Evolutionary conservation across 2,797 vertebrate species (phyloP), one percentile per base, ranked within the genome.

Genomic region (Syngnathus rostellatus): DNA sequence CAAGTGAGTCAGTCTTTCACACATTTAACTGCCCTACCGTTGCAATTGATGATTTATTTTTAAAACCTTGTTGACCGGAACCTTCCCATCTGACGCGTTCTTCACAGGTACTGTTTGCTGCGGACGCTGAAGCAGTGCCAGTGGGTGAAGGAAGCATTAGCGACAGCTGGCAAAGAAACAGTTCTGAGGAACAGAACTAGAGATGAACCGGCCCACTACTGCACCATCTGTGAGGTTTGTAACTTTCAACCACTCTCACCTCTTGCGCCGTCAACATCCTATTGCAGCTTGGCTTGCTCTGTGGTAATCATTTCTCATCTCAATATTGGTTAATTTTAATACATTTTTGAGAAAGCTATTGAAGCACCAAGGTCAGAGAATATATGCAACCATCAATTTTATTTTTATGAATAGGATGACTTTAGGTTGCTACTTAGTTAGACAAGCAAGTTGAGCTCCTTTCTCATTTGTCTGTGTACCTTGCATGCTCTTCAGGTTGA

Each of bases 111-210:
- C 89, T 98, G 95, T 89, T 82, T 98, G 86, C 89, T 99, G 83
- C 93, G 96, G 92, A 98, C 96, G 62, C 78, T 98, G 81, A 98
- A 98, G 89, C 95, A 98, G 83, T 97, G 95, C 85, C 96, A 99
- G 90, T 93, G 92, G 74, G 90, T 98, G 89, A 96, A 94, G 80
- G 96, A 99, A 77, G 93, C 95, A 65, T 88, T 99, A 60, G 87
- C 89, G 75, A 83, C 92, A 64, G 91, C 93, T 68, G 94, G 95
- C 73, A 98, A 96, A 83, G 95, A 97, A 75, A 93, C 97, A 16
- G 88, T 93, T 75, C 94, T 95, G 93, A 93, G 94, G 68, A 93
- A 92, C 63, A 89, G 94, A 85, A 91, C 91, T 69, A 94, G 95
- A 85, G 96, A 98, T 40, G 96, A 97, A 82, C 93, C 96, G 67